Evolutionary conservation across 2,888 invertebrate species (phyloP).

Genomic region (Magallana nippona): DNA sequence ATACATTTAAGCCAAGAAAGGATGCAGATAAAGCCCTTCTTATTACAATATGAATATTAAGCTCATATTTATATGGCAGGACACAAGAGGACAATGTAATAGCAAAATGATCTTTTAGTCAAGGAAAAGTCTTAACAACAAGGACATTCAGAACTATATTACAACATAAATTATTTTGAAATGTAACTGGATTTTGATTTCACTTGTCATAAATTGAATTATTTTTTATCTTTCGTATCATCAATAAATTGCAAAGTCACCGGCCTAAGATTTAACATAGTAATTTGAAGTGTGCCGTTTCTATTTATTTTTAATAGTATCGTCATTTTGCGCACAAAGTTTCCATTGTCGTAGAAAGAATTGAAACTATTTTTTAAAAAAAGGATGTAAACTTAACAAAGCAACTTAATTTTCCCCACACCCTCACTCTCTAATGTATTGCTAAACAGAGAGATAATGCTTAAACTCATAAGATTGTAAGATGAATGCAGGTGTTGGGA

Average conservation of each 20-base stretch:
- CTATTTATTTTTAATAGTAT: not conserved
- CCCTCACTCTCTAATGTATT: not conserved
- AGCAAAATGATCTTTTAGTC: constrained; percentile 14
- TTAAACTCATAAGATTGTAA: not conserved
- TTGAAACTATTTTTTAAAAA: not conserved
- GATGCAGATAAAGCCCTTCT: too few relatives aligned
- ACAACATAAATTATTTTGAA: constrained; percentile 24
- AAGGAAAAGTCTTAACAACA: not conserved
- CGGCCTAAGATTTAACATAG: not conserved
- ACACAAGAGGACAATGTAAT: not conserved
- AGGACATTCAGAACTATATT: not conserved
- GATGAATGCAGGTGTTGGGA: not conserved
- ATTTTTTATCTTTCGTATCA: not conserved
- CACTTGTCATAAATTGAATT: not conserved
- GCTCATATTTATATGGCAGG: not conserved
- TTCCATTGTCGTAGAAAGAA: not conserved
- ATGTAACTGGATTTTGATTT: constrained; percentile 10
- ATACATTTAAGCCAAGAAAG: too few relatives aligned
- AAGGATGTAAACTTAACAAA: not conserved
- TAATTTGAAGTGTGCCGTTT: not conserved
- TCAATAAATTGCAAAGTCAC: constrained; percentile 24
- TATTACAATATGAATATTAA: not conserved
- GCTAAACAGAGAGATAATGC: not conserved
- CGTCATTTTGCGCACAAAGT: not conserved
- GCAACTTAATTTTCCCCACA: not conserved